A percentile compares a stretch with the other conserved stretches of the same genome.
phyloP scores from a whole-genome alignment of 2,888 invertebrate species.

The Dichetophora obliterata region DNA sequence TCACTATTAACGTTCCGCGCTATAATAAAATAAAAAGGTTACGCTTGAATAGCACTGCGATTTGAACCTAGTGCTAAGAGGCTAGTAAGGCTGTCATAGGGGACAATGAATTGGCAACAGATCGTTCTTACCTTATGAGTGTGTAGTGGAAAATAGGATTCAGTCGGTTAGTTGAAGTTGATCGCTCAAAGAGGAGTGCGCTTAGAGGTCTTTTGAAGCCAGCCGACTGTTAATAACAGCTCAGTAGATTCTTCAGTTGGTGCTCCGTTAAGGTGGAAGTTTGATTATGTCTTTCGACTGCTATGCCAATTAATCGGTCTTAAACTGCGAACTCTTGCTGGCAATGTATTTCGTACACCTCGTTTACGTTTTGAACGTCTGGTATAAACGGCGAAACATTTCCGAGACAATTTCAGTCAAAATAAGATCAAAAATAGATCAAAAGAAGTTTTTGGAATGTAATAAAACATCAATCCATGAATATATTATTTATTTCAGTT shows the following conservation, averaged over 20 bases:
- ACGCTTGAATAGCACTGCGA: neutral
- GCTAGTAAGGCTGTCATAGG: neutral
- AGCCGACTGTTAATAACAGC: constrained; percentile 2
- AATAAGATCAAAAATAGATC: no score
- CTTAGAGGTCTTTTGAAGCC: constrained; percentile 9
- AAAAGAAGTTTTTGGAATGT: no score
- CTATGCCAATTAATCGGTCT: neutral
- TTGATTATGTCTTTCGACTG: neutral
- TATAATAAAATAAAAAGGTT: no score
- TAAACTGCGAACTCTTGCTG: neutral
- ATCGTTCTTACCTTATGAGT: neutral
- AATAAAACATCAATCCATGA: no score
- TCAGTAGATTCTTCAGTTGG: neutral
- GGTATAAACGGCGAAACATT: no score
- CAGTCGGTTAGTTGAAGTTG: neutral
- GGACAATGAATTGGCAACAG: neutral
- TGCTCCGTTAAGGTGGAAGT: neutral
- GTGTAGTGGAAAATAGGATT: neutral
- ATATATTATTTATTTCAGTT: no score
- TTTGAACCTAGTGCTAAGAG: neutral
- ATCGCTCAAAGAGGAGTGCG: neutral
- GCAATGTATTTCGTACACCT: neutral
- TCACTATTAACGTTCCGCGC: constrained; percentile 47
- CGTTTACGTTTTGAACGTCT: no score
- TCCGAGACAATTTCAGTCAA: no score